Evolutionary conservation across 2,888 invertebrate genomes (phyloP).

Genomic region (Plagiodera versicolora): DNA sequence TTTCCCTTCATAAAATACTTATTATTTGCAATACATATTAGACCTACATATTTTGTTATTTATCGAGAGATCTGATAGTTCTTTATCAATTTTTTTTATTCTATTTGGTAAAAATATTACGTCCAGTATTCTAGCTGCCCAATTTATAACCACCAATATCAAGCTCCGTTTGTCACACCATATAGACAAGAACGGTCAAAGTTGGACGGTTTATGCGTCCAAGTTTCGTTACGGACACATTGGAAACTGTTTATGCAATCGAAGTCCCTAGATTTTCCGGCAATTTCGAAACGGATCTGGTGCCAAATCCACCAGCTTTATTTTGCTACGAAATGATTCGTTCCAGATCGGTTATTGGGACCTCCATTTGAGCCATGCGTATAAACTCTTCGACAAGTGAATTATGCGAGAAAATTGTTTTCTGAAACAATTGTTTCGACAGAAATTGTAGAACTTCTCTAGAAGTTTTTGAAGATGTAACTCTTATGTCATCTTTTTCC

Average conservation of each 20-base stretch:
- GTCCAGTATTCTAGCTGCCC: slow-evolving; percentile 36
- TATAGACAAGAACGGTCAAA: slow-evolving; percentile 40
- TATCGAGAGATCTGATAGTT: slow-evolving; percentile 21
- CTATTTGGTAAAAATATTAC: slow-evolving; percentile 39
- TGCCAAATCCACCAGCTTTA: slow-evolving; percentile 22
- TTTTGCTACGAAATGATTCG: neutral
- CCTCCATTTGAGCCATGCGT: neutral
- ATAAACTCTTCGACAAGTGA: too few relatives aligned
- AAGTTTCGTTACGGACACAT: slow-evolving; percentile 43
- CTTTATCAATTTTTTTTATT: slow-evolving; percentile 26
- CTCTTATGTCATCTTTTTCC: too few relatives aligned
- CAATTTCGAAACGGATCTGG: slow-evolving; percentile 37
- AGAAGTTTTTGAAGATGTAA: too few relatives aligned
- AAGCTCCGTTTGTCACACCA: slow-evolving; percentile 41
- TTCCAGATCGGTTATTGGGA: neutral
- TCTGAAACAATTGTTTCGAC: too few relatives aligned
- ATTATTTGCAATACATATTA: too few relatives aligned
- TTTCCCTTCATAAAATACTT: too few relatives aligned
- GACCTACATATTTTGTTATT: slow-evolving; percentile 7
- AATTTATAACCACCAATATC: slow-evolving; percentile 41
- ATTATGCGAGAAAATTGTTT: too few relatives aligned
- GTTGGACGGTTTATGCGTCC: slow-evolving; percentile 41
- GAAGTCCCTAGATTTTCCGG: slow-evolving; percentile 42
- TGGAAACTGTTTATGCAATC: slow-evolving; percentile 46
- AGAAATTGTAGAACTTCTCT: too few relatives aligned